Evolutionary conservation across 2,113 vertebrate genomes (phyloP), one percentile per base, ranked within the genome.

Genomic region (Corythoichthys intestinalis): DNA sequence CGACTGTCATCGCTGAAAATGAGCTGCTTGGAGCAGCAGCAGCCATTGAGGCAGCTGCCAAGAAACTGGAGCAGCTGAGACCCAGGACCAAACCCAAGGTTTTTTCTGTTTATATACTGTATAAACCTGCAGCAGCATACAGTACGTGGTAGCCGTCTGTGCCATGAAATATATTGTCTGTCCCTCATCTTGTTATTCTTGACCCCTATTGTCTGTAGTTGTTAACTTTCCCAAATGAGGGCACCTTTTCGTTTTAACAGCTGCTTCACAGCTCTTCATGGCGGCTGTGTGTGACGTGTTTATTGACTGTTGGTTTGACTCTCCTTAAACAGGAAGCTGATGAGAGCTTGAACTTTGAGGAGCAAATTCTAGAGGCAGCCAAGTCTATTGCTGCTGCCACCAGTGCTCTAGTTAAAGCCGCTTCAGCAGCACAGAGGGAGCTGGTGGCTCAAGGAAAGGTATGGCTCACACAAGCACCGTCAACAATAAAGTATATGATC

Each of bases 401-500:
- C 0, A 99, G 97, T 0, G 97, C 97, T 41, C 86, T 98, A 79
- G 97, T 99, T 71, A 99, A 99, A 85, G 96, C 97, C 0, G 97
- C 97, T 0, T 99, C 97, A 0, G 97, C 95, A 0, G 97, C 97
- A 6, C 97, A 99, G 89, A 90, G 97, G 74, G 97, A 99, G 69
- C 88, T 98, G 73, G 97, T 99, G 77, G 96, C 97, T 37, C 97
- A 99, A 79, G 97, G 97, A 69, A 99, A 99, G 94, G 97, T 98
- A 85, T 66, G 87, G 47, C 52, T 59, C 10, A 65, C n/a, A 4
- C 12, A 11, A 15, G n/a, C 11, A 57, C 35, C 20, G 20, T 28
- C 20, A 28, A 28, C 20, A 28, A 28, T 28, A 1, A 28, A 28
- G 20, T 28, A 1, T 1, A 28, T 28, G 20, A 28, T 28, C 20